These are phyloP conservation scores for Scolanthus callimorphus DNA, from an alignment of 92 coral and sea anemone species.

Conservation along the genomic window DNA sequence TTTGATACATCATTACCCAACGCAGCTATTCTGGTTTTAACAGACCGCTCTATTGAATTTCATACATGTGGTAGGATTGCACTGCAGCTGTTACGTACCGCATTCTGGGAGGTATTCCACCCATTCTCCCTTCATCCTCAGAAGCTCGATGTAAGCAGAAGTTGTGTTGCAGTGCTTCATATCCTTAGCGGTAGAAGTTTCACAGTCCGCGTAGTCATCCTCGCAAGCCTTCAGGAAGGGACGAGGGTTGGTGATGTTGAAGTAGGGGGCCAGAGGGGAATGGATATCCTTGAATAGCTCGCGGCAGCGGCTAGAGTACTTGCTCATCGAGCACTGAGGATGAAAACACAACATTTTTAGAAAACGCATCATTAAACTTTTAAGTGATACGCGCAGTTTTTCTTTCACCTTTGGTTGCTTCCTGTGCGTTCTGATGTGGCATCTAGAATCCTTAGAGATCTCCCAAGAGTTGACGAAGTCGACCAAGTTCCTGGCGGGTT, in stretches of 20 bases:
- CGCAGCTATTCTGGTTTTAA: too few species aligned
- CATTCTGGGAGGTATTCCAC: constrained; percentile 87
- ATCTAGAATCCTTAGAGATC: constrained; percentile 55
- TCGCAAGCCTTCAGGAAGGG: constrained; percentile 91
- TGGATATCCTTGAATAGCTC: constrained; percentile 61
- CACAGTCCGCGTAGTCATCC: constrained; percentile 75
- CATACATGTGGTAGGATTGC: too few species aligned
- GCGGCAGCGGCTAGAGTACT: constrained; percentile 57
- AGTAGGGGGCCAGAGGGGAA: constrained; percentile 76
- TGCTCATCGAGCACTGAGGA: constrained; percentile 32
- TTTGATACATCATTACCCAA: too few species aligned
- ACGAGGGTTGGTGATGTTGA: constrained; percentile 65
- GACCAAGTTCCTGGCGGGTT: constrained; percentile 43
- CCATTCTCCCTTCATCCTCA: constrained; percentile 85
- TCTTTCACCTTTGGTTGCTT: too few species aligned
- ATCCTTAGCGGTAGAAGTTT: constrained; percentile 53
- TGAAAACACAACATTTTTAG: too few species aligned
- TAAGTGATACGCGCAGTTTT: too few species aligned
- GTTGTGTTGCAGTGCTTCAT: constrained; percentile 90
- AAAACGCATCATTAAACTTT: too few species aligned
- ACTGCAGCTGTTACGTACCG: too few species aligned
- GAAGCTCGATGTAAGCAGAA: constrained; percentile 87
- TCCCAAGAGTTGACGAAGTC: constrained; percentile 99
- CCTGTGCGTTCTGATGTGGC: constrained; percentile 32
- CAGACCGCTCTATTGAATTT: too few species aligned